Percentiles rank a stretch among this genome's conserved stretches.
phyloP scores from a whole-genome alignment of 2,888 invertebrate genomes.

The Pyralis farinalis region DNA sequence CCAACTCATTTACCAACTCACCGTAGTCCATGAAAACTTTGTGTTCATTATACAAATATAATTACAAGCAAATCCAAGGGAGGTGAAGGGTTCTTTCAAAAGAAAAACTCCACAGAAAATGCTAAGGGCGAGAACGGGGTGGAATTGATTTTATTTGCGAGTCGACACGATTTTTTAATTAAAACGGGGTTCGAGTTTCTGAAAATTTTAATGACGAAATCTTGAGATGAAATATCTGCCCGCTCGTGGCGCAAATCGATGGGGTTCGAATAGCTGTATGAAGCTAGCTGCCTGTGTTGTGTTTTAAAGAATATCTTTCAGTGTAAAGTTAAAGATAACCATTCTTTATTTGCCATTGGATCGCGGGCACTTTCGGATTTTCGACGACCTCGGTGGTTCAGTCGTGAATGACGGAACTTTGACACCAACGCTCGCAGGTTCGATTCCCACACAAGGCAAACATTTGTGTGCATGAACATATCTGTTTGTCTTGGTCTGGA shows the following conservation, averaged over 20 bases:
- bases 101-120: constrained; percentile 54
- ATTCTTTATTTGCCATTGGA: too few species aligned
- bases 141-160: constrained; percentile 76
- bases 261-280: too few species aligned
- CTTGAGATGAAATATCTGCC: constrained; percentile 16
- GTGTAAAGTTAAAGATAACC: too few species aligned
- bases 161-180: constrained; percentile 78
- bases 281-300: too few species aligned
- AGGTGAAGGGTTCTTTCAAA: constrained; percentile 30
- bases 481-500: too few species aligned
- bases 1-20: neutral
- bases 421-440: too few species aligned
- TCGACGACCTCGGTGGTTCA: too few species aligned
- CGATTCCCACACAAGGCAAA: too few species aligned
- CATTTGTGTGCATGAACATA: too few species aligned
- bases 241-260: neutral
- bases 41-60: constrained; percentile 65
- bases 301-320: too few species aligned
- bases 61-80: constrained; percentile 48
- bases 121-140: constrained; percentile 13
- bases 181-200: constrained; percentile 27
- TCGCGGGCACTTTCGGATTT: too few species aligned
- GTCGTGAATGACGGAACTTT: too few species aligned
- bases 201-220: constrained; percentile 34
- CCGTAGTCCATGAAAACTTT: constrained; percentile 53